Evolutionary conservation across 2,113 vertebrate species (phyloP).

Genomic region (Bothrops jararaca): DNA sequence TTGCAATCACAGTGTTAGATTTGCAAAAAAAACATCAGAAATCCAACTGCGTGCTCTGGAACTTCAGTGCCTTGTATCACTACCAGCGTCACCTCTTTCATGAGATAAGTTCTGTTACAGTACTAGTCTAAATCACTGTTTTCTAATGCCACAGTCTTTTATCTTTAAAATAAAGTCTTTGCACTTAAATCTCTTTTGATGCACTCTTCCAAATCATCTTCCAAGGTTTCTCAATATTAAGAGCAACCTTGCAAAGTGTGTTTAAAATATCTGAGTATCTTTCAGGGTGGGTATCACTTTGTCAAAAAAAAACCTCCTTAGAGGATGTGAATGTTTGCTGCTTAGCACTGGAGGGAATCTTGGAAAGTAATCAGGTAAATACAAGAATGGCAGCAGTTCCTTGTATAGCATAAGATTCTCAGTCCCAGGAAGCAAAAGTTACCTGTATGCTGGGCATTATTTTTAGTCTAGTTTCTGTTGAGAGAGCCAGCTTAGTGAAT

Average conservation of each 20-base stretch:
- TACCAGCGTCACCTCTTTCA: not conserved
- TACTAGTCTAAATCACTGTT: too few relatives aligned
- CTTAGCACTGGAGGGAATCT: fast-evolving
- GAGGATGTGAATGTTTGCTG: not conserved
- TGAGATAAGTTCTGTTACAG: too few relatives aligned
- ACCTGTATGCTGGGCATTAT: fast-evolving
- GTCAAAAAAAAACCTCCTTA: not conserved
- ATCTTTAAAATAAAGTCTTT: not conserved
- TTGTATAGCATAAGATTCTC: fast-evolving
- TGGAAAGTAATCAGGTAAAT: fast-evolving
- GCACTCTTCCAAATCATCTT: too few relatives aligned
- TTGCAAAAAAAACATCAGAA: not conserved
- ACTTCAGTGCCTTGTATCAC: not conserved
- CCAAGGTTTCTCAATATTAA: not conserved
- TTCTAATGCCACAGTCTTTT: not conserved
- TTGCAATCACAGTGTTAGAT: not conserved
- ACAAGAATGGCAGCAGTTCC: not conserved
- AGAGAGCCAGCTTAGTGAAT: fast-evolving
- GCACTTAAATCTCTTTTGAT: not conserved
- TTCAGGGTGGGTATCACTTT: not conserved
- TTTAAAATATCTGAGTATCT: fast-evolving
- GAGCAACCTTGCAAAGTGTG: fast-evolving
- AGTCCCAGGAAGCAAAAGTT: too few relatives aligned
- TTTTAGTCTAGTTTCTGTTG: not conserved
- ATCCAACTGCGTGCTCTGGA: not conserved